Base-by-base conservation (phyloP, 2,113 vertebrate genomes). In the Lota lota region DNA sequence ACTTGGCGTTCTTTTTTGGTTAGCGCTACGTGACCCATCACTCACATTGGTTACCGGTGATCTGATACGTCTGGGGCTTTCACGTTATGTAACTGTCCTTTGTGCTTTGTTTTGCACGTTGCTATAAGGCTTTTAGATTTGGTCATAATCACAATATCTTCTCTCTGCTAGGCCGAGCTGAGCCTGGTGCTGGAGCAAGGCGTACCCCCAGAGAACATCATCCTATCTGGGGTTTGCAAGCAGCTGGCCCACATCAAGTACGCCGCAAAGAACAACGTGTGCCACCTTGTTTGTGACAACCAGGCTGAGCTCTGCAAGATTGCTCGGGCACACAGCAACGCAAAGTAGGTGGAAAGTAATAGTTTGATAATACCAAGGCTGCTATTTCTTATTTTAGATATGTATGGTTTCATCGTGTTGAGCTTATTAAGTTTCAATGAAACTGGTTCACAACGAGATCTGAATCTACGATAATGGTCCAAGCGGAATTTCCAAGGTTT, bases 251-350 rank as follows among this genome's bases (percentile, higher is more conserved):
- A 95, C 84, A 93, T 99, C 77, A 99, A 96, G 85, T 91, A 96
- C 47, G 97, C 97, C 62, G 95, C 95, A 0, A 98, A 95, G 89
- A 91, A 93, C 83, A 95, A 95, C 83, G 85, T 99, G 77, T 93
- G 94, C 76, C 87, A 95, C 83, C 92, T 98, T 86, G 93, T 95
- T 69, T 99, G 96, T 74, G 97, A 99, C 84, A 98, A 77, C 72
- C 95, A 97, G 77, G 88, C 85, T 1, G 97, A 99, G 86, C 83
- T 99, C 89, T 93, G 94, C 85, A 99, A 99, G 90, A 97, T 99
- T 76, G 91, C 95, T 81, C 95, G 95, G 17, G 92, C 93, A 65
- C 95, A 99, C 78, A 93, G 93, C 47, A 90, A 89, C 73, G 96
- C 96, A 61, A 97, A 94, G 97, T 99, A 92, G 93, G 95, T 90